Percentiles rank a stretch among this genome's conserved stretches.
Evolutionary conservation across 2,888 invertebrate genomes (phyloP).

Genomic region (Ctena decussata): DNA sequence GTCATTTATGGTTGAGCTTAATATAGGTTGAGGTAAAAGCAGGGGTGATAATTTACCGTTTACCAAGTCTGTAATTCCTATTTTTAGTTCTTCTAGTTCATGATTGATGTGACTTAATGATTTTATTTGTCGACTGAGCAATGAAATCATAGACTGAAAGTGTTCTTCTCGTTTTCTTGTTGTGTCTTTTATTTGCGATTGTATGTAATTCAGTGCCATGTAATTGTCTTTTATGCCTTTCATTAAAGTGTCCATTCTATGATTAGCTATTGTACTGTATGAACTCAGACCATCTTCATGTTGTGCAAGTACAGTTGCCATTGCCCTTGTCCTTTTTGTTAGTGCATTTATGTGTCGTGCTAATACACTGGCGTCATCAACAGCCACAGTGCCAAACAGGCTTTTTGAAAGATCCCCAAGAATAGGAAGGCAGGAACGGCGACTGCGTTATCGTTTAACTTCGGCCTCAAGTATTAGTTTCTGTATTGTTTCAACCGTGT

Average conservation of each 20-base stretch:
- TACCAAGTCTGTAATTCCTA: not conserved
- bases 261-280: slow-evolving; percentile 20
- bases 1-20: not conserved
- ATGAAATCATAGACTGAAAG: not conserved
- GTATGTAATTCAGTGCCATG: not conserved
- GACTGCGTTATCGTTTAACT: slow-evolving; percentile 5
- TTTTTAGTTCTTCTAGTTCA: not conserved
- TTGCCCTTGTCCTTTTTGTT: not conserved
- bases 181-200: not conserved
- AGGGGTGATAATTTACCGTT: slow-evolving; percentile 29
- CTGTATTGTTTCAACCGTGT: not conserved
- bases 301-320: slow-evolving; percentile 9
- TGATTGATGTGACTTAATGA: not conserved
- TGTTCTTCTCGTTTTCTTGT: not conserved
- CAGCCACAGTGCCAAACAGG: slow-evolving; percentile 57
- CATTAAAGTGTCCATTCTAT: slow-evolving; percentile 24
- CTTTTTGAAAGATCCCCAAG: slow-evolving; percentile 45
- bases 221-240: slow-evolving; percentile 27
- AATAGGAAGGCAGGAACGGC: slow-evolving; percentile 46
- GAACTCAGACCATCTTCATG: slow-evolving; percentile 23
- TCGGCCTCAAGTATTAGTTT: not conserved
- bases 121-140: not conserved
- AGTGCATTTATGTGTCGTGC: slow-evolving; percentile 28
- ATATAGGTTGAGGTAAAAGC: slow-evolving; percentile 8
- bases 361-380: slow-evolving; percentile 44